Evolutionary conservation across 2,888 invertebrate species (phyloP), one percentile per base, ranked within the genome.

Genomic region (Ornithoptera alexandrae): DNA sequence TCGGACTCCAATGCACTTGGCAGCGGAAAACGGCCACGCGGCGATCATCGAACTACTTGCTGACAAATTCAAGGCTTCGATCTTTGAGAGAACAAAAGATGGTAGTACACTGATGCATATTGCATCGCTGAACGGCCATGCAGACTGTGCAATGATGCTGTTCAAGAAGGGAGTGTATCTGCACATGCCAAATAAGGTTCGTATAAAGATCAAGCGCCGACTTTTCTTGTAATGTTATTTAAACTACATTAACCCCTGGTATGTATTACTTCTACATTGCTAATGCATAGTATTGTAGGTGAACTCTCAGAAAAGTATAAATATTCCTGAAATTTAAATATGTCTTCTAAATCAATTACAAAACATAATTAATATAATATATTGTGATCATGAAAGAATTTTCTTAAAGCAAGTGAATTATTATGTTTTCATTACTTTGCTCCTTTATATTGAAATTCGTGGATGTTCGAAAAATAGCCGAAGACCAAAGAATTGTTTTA

Each of bases 21-120:
- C 99, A 18, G 99, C 99, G 0, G 99, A 99, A 89, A 96, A 97
- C 80, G 99, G 99, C 0, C 98, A 99, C 85, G 99, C 99, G 1
- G 95, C 95, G 67, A 96, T 99, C 79, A 99, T 99, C 72, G 99
- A 99, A 86, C 94, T 98, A 7, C 92, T 99, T 66, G 98, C 98
- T 0, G 99, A 99, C 86, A 99, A 99, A 90, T 99, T 98, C 92
- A 98, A 98, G 86, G 98, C 99, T 2, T 98, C 98, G 75, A 97
- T 99, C 79, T 96, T 97, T 83, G 98, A 98, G 87, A 93, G 99
- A 73, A 99, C 99, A 2, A 98, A 98, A 88, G 99, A 99, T 86
- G 99, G 99, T 68, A 98, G 98, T 81, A 99, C 99, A 0, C 93
- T 99, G 73, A 98, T 99, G 97, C 99, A 99, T 86, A 98, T 99